These are phyloP conservation scores for Petrolisthes cinctipes DNA, from an alignment of 2,888 invertebrate genomes.

Conservation along the genomic window DNA sequence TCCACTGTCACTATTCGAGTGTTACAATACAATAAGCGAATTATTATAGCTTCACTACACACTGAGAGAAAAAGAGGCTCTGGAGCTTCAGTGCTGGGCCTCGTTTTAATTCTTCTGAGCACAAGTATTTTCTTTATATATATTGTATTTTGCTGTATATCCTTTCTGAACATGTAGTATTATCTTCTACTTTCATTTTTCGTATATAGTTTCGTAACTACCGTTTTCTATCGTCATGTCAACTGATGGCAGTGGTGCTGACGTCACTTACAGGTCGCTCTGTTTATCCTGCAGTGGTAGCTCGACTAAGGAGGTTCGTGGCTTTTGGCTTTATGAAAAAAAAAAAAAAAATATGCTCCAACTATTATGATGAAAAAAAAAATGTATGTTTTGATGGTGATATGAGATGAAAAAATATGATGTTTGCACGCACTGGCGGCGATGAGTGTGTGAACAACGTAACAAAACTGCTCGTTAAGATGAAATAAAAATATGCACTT, in stretches of 20 bases:
- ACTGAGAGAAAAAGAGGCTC: no score
- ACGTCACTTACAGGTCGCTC: constrained; percentile 27
- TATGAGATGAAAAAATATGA: constrained; percentile 33
- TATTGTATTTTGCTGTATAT: no score
- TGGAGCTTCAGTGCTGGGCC: no score
- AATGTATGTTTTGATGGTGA: constrained; percentile 29
- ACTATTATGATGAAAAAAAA: constrained; percentile 45
- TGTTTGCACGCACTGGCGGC: constrained; percentile 45
- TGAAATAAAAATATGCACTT: constrained; percentile 49
- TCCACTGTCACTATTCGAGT: constrained; percentile 51
- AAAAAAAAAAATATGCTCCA: constrained; percentile 43
- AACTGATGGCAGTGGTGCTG: constrained; percentile 49
- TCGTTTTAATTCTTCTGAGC: no score
- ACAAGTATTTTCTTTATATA: no score
- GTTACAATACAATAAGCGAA: not conserved
- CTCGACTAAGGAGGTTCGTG: constrained; percentile 33
- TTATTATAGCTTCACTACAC: no score
- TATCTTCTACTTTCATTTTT: not conserved
- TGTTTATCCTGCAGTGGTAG: constrained; percentile 24
- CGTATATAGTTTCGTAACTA: not conserved
- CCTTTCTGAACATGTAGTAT: no score
- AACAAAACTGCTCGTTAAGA: constrained; percentile 51
- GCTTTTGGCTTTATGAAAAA: constrained; percentile 51
- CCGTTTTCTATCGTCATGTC: not conserved
- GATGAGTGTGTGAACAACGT: constrained; percentile 37